Percentiles rank a stretch among this genome's conserved stretches.
These are phyloP conservation scores for Pavo muticus DNA, from an alignment of 2,113 vertebrate species.

Conservation along the genomic window DNA sequence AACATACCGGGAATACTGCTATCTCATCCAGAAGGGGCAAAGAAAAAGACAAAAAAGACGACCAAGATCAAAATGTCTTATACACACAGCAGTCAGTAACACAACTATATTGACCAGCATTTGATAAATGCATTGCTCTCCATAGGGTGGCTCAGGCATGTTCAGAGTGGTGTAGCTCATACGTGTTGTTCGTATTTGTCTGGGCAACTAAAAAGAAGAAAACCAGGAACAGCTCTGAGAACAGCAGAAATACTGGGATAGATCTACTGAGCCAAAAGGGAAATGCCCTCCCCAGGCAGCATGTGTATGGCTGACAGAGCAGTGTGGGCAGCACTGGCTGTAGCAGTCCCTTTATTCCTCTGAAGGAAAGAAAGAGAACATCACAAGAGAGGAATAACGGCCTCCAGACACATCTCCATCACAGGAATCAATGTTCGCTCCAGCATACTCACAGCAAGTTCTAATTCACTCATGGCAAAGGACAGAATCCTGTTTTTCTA, in stretches of 20 bases:
- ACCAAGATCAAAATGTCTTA: background rate
- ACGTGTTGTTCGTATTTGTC: background rate
- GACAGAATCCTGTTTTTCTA: background rate
- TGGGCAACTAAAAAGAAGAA: background rate
- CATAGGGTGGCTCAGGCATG: background rate
- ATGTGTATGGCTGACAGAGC: background rate
- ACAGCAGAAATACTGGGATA: background rate
- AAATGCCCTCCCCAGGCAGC: background rate
- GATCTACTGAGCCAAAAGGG: background rate
- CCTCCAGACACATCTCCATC: background rate
- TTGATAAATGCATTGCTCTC: background rate
- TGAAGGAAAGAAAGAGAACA: background rate
- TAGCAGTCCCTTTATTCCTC: background rate
- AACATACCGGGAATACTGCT: background rate
- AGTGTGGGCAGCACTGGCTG: accelerated
- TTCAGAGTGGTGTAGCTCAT: background rate
- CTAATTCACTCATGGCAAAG: background rate
- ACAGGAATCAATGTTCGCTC: background rate
- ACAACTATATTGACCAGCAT: background rate
- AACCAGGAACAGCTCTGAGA: background rate
- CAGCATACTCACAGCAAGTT: background rate
- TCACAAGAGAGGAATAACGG: background rate
- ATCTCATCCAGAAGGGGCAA: background rate
- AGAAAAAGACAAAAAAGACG: background rate
- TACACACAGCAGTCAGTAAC: background rate